Evolutionary conservation across 2,797 vertebrate genomes (phyloP), one percentile per base, ranked within the genome.

Genomic region (Kryptopterus vitreolus): DNA sequence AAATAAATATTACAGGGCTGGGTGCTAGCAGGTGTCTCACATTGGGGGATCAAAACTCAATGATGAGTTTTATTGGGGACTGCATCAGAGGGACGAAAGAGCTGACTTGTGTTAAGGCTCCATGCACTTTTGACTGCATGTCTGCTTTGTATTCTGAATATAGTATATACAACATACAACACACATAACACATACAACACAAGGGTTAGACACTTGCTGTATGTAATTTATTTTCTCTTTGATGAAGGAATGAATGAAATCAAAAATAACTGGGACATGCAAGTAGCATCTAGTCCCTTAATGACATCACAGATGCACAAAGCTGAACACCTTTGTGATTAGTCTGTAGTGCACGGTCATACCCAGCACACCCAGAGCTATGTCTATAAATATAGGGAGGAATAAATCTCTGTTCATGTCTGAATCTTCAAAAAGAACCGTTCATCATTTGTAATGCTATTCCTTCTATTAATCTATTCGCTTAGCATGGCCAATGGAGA

Each of bases 391-490:
- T 29, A 68, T 43, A 48, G 35, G 22, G 65, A 15, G 6, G 4
- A 13, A 43, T 43, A 43, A 3, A 61, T 16, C 29, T 29, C 13
- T 15, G 24, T 46, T 35, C 0, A 48, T 35, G 18, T 55, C 13
- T 46, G 70, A 63, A 78, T 13, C 78, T 55, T 8, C 3, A 77
- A 24, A n/a, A 70, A 26, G 16, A 16, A 33, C 9, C 4, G 29
- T 16, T 78, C 35, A 77, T 11, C 35, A 24, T 48, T 12, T 79
- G 38, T 38, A 33, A 82, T 87, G 81, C 38, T 83, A 61, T 33
- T 84, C 59, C 80, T 84, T 89, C 85, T 85, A 70, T 53, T 81
- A 11, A 22, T 85, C 33, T 55, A 6, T 50, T 18, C 3, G 24
- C 46, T 76, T 77, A 24, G 71, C 76, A 55, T n/a, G n/a, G n/a